phyloP scores from a whole-genome alignment of 2,888 invertebrate genomes.

The Silvanus unidentatus region DNA sequence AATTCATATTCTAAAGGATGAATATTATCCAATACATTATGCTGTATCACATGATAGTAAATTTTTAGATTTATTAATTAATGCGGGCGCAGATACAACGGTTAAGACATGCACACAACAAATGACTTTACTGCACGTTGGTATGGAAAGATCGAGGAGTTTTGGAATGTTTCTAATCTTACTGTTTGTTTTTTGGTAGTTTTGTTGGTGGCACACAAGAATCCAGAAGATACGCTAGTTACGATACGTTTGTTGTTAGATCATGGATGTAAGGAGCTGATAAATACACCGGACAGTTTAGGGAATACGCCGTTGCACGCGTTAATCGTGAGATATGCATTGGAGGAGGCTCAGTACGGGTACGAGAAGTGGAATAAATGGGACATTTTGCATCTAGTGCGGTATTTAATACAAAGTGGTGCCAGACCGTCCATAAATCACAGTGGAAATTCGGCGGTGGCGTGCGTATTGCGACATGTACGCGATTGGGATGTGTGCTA shows the following conservation, averaged over 20 bases:
- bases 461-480: slow-evolving; percentile 64
- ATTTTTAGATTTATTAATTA: slow-evolving; percentile 60
- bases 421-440: slow-evolving; percentile 65
- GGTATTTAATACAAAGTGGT: slow-evolving; percentile 56
- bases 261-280: slow-evolving; percentile 65
- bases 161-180: neutral
- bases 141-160: no score
- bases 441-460: slow-evolving; percentile 61
- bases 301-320: slow-evolving; percentile 71
- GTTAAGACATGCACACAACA: slow-evolving; percentile 65
- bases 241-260: slow-evolving; percentile 64
- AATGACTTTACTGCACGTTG: slow-evolving; percentile 63
- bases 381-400: slow-evolving; percentile 65
- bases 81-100: slow-evolving; percentile 64
- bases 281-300: slow-evolving; percentile 65
- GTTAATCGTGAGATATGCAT: slow-evolving; percentile 57
- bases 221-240: slow-evolving; percentile 64
- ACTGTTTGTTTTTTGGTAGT: slow-evolving; percentile 41
- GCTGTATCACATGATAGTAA: slow-evolving; percentile 66
- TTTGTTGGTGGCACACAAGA: slow-evolving; percentile 63
- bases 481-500: slow-evolving; percentile 64
- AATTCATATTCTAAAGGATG: slow-evolving; percentile 65
- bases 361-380: slow-evolving; percentile 69
- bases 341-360: slow-evolving; percentile 62
- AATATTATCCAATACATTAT: slow-evolving; percentile 73